A percentile compares a stretch with the other conserved stretches of the same genome.
Conservation (phyloP, 2,797 vertebrate species). For the Chanos chanos region DNA sequence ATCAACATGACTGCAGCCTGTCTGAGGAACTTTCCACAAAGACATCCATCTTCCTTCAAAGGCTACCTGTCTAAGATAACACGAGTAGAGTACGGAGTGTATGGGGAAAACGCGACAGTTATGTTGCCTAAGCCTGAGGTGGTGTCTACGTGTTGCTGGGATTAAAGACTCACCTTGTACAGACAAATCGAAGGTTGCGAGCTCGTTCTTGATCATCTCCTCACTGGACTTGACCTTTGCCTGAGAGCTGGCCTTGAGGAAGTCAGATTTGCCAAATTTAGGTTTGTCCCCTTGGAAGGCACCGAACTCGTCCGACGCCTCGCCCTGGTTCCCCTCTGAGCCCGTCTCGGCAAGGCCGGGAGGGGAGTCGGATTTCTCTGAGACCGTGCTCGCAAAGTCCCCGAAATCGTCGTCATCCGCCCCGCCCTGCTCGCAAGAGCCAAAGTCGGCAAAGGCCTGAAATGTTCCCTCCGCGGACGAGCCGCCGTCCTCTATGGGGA, state of each 20-base stretch:
- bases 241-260: slow-evolving; percentile 90
- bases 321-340: slow-evolving; percentile 61
- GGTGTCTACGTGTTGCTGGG: no score
- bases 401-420: slow-evolving; percentile 72
- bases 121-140: no score
- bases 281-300: slow-evolving; percentile 94
- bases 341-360: slow-evolving; percentile 35
- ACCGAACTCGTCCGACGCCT: slow-evolving; percentile 82
- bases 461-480: slow-evolving; percentile 67
- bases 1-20: slow-evolving; percentile 13
- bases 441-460: slow-evolving; percentile 77
- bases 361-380: slow-evolving; percentile 67
- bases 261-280: slow-evolving; percentile 98
- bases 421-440: slow-evolving; percentile 35
- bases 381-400: slow-evolving; percentile 76
- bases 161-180: slow-evolving; percentile 98
- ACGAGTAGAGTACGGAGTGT: no score
- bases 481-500: slow-evolving; percentile 69
- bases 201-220: slow-evolving; percentile 97
- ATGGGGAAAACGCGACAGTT: no score
- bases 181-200: slow-evolving; percentile 94
- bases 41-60: no score
- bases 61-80: no score
- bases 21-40: no score
- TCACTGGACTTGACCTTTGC: slow-evolving; percentile 96